These are phyloP conservation scores for Semicossyphus pulcher DNA, from an alignment of 2,113 vertebrate genomes.

Conservation along the genomic window DNA sequence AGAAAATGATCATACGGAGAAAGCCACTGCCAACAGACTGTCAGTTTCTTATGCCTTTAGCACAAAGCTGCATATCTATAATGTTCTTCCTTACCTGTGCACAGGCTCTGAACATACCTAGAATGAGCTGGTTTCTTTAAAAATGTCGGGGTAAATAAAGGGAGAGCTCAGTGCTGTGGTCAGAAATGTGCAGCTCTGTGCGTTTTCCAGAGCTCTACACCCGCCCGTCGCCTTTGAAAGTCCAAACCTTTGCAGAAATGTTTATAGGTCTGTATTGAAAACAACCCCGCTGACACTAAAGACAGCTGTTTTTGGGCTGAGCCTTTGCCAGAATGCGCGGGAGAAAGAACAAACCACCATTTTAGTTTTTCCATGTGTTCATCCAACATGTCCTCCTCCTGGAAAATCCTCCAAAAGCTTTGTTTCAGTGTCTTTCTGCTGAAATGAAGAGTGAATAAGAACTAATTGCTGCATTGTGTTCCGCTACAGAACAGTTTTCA, in stretches of 20 bases:
- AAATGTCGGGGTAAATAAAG: constrained; percentile 31
- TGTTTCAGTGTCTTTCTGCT: constrained; percentile 18
- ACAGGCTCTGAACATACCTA: not conserved
- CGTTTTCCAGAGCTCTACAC: constrained; percentile 51
- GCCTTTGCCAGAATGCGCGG: constrained; percentile 38
- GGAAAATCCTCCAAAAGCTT: constrained; percentile 48
- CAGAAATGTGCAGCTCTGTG: constrained; percentile 43
- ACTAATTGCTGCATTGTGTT: constrained; percentile 19
- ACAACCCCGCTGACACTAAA: constrained; percentile 55
- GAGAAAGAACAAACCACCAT: constrained; percentile 53
- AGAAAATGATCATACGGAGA: constrained; percentile 26
- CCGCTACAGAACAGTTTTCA: constrained; percentile 1
- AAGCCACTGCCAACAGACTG: constrained; percentile 6
- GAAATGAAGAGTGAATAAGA: constrained; percentile 46
- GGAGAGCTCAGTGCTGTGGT: constrained; percentile 25
- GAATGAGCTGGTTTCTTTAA: constrained; percentile 11
- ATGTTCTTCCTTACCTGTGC: not conserved
- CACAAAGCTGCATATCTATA: not conserved
- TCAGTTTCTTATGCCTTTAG: not conserved
- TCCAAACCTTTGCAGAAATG: constrained; percentile 55
- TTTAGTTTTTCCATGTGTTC: constrained; percentile 53
- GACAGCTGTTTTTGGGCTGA: constrained; percentile 59
- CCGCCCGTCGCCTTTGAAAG: constrained; percentile 33
- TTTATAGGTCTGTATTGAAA: constrained; percentile 56
- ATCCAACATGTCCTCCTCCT: constrained; percentile 61